Evolutionary conservation across 2,113 vertebrate species (phyloP), one percentile per base, ranked within the genome.

Genomic region (Vidua macroura): DNA sequence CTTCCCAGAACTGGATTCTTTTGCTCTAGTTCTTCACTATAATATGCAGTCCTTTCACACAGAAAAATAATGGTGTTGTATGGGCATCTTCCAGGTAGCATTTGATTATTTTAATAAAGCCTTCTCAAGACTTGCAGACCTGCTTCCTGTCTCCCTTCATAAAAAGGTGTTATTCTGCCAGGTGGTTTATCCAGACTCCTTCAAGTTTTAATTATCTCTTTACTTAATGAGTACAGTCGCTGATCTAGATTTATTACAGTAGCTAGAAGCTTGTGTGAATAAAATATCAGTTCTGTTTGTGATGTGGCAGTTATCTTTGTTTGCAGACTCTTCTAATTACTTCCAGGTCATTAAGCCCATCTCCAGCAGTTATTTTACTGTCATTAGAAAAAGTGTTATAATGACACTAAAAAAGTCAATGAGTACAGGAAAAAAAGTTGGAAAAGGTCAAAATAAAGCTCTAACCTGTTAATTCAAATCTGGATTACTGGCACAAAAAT

Each of bases 311-410:
- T 64, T 97, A 93, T 96, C 95, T 97, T 97, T 97, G 95, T 97
- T 97, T 96, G 77, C 87, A 97, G 95, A 94, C 91, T 97, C 92
- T 91, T 88, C 79, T 95, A 97, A 97, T 97, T 98, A 96, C 95
- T 97, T 97, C 95, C 95, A 97, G 95, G 94, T 97, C 96, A 98
- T 97, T 97, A 98, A 93, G 95, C 80, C 88, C 76, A 94, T 95
- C 89, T 91, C 90, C 74, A 96, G 72, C 80, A 97, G 95, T 90
- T 97, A 95, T 92, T 96, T 96, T 96, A 96, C 69, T 95, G 90
- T 96, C 96, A 95, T 92, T 95, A 97, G 83, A 87, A 96, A 96
- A 97, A 92, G 49, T 86, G 72, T 66, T 93, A n/a, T 89, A 97
- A 94, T 94, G 91, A 93, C 82, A 96, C 37, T 77, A 92, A 92